phyloP scores from a whole-genome alignment of 2,113 vertebrate species.

The Brienomyrus longianalis region DNA sequence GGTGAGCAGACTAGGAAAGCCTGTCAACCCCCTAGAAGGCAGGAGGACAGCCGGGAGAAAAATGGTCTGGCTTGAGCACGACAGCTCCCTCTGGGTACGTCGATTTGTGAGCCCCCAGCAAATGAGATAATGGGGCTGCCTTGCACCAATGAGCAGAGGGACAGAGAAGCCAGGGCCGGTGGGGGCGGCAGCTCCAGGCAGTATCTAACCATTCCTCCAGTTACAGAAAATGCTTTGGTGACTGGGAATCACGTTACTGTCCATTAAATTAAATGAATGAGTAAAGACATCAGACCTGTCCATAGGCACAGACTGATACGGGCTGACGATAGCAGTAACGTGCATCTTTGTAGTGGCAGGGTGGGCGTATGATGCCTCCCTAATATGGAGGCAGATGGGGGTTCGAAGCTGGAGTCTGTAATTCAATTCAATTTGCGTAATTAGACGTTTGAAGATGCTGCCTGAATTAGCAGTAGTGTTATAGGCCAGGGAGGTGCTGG shows the following conservation, averaged over 20 bases:
- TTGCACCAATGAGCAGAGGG: not conserved
- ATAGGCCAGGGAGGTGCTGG: not conserved
- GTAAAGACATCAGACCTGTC: not conserved
- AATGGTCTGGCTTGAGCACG: not conserved
- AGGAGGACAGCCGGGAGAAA: not conserved
- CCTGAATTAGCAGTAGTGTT: not conserved
- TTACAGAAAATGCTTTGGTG: too few species aligned
- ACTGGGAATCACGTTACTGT: not conserved
- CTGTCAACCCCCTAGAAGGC: not conserved
- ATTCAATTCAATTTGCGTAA: slow-evolving; percentile 5
- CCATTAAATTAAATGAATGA: not conserved
- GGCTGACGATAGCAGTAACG: not conserved
- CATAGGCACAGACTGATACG: not conserved
- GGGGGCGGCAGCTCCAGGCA: not conserved
- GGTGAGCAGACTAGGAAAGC: not conserved
- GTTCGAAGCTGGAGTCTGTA: not conserved
- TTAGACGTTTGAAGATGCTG: not conserved
- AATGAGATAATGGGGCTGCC: not conserved
- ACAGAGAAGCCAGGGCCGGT: not conserved
- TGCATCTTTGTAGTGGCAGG: not conserved
- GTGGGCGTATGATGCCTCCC: not conserved
- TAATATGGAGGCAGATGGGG: not conserved
- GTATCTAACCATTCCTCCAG: not conserved
- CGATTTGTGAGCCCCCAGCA: not conserved
- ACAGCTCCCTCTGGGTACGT: not conserved